phyloP scores from a whole-genome alignment of 1,140 invertebrate genomes.

The Nasonia giraulti region DNA sequence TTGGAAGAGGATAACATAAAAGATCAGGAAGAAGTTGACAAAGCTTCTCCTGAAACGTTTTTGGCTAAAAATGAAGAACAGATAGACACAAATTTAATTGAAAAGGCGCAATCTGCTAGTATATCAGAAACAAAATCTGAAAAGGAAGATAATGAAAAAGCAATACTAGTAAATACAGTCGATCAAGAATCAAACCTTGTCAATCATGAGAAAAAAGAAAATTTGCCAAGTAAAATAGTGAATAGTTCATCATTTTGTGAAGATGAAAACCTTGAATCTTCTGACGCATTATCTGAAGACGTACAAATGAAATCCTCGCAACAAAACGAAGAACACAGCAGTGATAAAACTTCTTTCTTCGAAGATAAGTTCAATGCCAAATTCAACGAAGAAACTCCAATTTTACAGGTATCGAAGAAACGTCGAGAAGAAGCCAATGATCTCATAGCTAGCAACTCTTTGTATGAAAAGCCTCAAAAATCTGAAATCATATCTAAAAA shows the following conservation, averaged over 20 bases:
- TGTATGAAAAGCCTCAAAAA: slow-evolving; percentile 33
- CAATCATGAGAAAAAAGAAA: slow-evolving; percentile 27
- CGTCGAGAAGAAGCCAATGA: slow-evolving; percentile 41
- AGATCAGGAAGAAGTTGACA: background rate
- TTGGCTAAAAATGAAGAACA: background rate
- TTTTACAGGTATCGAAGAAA: slow-evolving; percentile 35
- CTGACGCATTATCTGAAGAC: background rate
- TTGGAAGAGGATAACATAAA: background rate
- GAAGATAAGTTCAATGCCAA: slow-evolving; percentile 22
- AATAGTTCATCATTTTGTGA: background rate
- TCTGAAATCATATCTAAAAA: slow-evolving; percentile 35
- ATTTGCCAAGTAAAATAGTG: background rate
- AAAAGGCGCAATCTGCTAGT: background rate
- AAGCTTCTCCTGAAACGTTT: background rate
- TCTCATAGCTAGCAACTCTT: slow-evolving; percentile 13
- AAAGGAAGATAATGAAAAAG: background rate
- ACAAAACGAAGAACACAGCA: slow-evolving; percentile 9
- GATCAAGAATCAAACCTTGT: background rate
- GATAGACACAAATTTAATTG: background rate
- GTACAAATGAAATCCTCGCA: background rate
- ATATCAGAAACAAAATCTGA: background rate
- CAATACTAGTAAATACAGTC: background rate
- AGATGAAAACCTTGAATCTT: background rate
- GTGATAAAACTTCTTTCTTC: background rate
- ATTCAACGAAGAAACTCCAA: background rate